Conservation (phyloP, 2,888 invertebrate genomes). For the Conomelus anceps region DNA sequence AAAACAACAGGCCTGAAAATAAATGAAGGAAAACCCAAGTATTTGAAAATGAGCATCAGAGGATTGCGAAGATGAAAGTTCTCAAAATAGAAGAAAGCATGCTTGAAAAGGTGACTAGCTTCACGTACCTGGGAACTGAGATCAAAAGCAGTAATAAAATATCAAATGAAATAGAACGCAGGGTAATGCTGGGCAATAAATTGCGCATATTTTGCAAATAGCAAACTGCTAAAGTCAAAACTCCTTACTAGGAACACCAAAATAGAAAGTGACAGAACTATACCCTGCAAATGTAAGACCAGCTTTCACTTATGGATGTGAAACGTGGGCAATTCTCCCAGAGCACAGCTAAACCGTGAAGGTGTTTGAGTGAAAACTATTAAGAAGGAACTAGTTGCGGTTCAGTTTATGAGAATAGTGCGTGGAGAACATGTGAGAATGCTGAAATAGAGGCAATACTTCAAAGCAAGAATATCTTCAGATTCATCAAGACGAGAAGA, state of each 20-base stretch:
- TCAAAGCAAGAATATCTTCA: too few relatives aligned
- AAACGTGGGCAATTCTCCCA: neutral
- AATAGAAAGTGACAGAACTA: slow-evolving; percentile 8
- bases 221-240: slow-evolving; percentile 2
- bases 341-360: neutral
- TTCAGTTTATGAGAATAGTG: neutral
- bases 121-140: slow-evolving; percentile 8
- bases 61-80: neutral
- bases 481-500: too few relatives aligned
- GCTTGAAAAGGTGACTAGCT: neutral
- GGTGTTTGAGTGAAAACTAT: neutral
- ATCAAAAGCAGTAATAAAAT: slow-evolving; percentile 4
- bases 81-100: neutral
- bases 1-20: neutral
- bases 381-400: too few relatives aligned
- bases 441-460: too few relatives aligned
- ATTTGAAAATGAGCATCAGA: neutral
- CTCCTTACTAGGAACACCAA: neutral
- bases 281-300: neutral
- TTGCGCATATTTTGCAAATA: neutral
- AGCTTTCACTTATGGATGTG: neutral
- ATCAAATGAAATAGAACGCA: neutral
- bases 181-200: slow-evolving; percentile 10
- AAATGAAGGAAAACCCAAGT: neutral
- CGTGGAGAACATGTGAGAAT: too few relatives aligned